Percentiles rank a stretch among this genome's conserved stretches.
These are phyloP conservation scores for Rambutsinella grinnellia DNA, from an alignment of 2,888 invertebrate genomes.

Conservation along the genomic window DNA sequence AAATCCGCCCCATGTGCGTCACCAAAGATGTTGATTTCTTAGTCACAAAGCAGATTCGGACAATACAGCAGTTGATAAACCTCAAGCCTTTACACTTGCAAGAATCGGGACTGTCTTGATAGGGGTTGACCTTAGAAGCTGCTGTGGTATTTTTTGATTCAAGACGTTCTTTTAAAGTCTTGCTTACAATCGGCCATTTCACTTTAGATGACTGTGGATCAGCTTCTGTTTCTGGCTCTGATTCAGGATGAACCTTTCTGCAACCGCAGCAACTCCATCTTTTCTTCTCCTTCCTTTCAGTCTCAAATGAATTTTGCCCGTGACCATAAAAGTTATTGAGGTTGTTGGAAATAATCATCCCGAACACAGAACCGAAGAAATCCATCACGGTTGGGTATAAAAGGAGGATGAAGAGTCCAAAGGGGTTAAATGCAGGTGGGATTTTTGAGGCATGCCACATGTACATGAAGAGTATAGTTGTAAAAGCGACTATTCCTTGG, in stretches of 20 bases:
- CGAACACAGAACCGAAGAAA: conserved; percentile 32
- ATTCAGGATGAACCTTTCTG: background rate
- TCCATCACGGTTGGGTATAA: conserved; percentile 17
- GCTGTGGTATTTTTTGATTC: background rate
- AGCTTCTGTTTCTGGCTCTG: background rate
- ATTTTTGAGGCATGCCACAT: background rate
- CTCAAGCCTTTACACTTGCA: background rate
- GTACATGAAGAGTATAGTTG: background rate
- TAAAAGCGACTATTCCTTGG: conserved; percentile 13
- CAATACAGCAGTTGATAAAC: background rate
- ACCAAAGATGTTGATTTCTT: conserved; percentile 11
- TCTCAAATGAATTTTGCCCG: background rate
- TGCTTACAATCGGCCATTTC: background rate
- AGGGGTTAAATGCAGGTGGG: background rate
- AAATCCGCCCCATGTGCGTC: conserved; percentile 13
- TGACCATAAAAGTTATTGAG: background rate
- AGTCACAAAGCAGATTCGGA: conserved; percentile 4
- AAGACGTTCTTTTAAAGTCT: background rate
- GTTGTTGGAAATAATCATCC: conserved; percentile 20
- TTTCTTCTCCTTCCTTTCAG: background rate
- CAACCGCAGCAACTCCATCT: background rate
- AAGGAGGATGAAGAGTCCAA: conserved; percentile 1
- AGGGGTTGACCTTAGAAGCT: background rate
- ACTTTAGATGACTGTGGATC: background rate
- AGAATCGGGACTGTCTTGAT: background rate